Percentiles rank a stretch among this genome's conserved stretches.
Evolutionary conservation across 2,113 vertebrate species (phyloP).

Genomic region (Brachionichthys hirsutus): DNA sequence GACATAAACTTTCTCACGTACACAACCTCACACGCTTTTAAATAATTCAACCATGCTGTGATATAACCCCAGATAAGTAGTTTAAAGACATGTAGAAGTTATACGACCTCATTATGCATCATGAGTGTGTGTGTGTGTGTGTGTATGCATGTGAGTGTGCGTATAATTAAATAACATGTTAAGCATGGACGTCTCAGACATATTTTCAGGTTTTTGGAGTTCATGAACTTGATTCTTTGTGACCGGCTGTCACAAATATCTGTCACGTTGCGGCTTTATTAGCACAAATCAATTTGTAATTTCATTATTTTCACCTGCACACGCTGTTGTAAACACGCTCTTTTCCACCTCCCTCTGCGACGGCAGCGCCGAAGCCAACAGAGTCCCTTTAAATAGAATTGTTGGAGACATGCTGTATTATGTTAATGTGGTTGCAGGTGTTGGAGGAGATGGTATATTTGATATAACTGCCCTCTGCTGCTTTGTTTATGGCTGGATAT

Average conservation of each 20-base stretch:
- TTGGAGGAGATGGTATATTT: constrained; percentile 6
- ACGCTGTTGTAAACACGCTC: constrained; percentile 22
- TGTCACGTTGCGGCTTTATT: constrained; percentile 30
- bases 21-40: not conserved
- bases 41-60: constrained; percentile 4
- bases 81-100: no score
- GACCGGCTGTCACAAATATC: constrained; percentile 10
- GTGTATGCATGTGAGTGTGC: no score
- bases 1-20: not conserved
- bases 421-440: constrained; percentile 11
- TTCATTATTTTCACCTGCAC: not conserved
- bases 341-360: constrained; percentile 39
- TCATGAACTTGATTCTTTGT: constrained; percentile 19
- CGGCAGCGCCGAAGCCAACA: constrained; percentile 11
- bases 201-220: not conserved
- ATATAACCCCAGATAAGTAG: constrained; percentile 3
- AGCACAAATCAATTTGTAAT: constrained; percentile 7
- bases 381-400: constrained; percentile 1
- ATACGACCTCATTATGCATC: no score
- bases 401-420: constrained; percentile 8
- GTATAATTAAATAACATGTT: no score
- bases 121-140: no score
- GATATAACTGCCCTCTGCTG: not conserved
- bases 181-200: no score
- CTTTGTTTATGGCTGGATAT: constrained; percentile 1